Percentiles rank a stretch among this genome's conserved stretches.
Evolutionary conservation across 2,113 vertebrate genomes (phyloP).

Genomic region (Pantherophis guttatus): DNA sequence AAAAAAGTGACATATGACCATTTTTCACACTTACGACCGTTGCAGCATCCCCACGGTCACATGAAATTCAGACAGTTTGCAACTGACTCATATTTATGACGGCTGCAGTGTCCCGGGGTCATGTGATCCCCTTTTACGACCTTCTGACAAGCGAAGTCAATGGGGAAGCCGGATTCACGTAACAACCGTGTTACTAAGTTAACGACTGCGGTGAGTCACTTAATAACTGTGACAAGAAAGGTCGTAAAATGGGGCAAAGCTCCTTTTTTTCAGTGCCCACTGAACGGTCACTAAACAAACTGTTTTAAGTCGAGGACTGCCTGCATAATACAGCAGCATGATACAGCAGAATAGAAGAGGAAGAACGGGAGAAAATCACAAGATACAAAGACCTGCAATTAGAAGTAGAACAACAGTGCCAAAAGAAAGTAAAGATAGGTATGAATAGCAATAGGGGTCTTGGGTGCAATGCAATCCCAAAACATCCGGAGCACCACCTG

Average conservation of each 20-base stretch:
- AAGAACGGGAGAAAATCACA: background rate
- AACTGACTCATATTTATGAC: background rate
- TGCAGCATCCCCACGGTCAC: background rate
- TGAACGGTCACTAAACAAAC: background rate
- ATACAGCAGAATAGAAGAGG: background rate
- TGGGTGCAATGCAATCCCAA: background rate
- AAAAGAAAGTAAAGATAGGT: background rate
- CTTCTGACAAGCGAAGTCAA: background rate
- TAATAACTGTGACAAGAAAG: background rate
- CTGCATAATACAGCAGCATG: background rate
- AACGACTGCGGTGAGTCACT: background rate
- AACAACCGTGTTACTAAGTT: background rate
- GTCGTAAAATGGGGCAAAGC: background rate
- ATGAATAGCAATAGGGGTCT: background rate
- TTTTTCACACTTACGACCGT: background rate
- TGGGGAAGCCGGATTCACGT: background rate
- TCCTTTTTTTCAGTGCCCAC: background rate
- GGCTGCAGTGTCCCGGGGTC: background rate
- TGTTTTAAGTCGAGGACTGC: background rate
- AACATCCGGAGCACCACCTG: background rate
- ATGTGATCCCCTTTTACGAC: background rate
- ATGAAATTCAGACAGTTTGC: background rate
- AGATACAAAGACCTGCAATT: background rate
- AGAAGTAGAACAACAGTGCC: background rate
- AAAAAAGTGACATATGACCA: background rate